Evolutionary conservation across 2,888 invertebrate genomes (phyloP).

Genomic region (Luperina testacea): DNA sequence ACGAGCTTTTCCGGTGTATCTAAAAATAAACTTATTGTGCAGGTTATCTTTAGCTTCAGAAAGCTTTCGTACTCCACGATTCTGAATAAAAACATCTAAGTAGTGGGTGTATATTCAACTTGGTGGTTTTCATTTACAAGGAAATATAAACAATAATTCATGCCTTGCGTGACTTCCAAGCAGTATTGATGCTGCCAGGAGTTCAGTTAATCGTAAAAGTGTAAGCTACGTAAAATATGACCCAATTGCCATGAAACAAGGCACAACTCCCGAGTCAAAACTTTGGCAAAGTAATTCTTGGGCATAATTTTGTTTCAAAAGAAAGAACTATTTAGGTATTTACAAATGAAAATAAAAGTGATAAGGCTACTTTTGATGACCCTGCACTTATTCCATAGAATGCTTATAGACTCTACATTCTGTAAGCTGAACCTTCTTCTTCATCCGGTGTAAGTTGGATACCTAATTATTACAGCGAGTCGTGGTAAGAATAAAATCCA

Average conservation of each 20-base stretch:
- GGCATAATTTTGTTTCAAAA: slow-evolving; percentile 34
- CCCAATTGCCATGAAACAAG: slow-evolving; percentile 46
- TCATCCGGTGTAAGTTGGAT: neutral
- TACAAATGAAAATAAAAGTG: slow-evolving; percentile 16
- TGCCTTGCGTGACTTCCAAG: slow-evolving; percentile 37
- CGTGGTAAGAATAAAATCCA: neutral
- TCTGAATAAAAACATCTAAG: slow-evolving; percentile 24
- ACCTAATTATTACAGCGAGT: neutral
- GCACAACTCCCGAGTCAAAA: slow-evolving; percentile 39
- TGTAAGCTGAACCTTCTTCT: neutral
- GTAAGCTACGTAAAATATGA: slow-evolving; percentile 37
- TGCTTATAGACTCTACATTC: neutral
- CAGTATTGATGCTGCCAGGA: slow-evolving; percentile 31
- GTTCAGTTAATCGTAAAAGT: slow-evolving; percentile 39
- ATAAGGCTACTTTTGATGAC: neutral
- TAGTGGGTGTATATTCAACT: neutral
- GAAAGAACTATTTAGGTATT: slow-evolving; percentile 35
- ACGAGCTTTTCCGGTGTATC: slow-evolving; percentile 24
- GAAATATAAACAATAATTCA: slow-evolving; percentile 34
- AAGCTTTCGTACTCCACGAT: slow-evolving; percentile 22
- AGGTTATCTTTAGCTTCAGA: slow-evolving; percentile 30
- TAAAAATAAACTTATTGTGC: slow-evolving; percentile 39
- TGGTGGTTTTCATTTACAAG: slow-evolving; percentile 29
- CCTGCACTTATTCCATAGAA: neutral
- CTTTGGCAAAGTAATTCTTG: slow-evolving; percentile 33